These are phyloP conservation scores for Chironomus riparius DNA, from an alignment of 2,888 invertebrate species.

Conservation along the genomic window DNA sequence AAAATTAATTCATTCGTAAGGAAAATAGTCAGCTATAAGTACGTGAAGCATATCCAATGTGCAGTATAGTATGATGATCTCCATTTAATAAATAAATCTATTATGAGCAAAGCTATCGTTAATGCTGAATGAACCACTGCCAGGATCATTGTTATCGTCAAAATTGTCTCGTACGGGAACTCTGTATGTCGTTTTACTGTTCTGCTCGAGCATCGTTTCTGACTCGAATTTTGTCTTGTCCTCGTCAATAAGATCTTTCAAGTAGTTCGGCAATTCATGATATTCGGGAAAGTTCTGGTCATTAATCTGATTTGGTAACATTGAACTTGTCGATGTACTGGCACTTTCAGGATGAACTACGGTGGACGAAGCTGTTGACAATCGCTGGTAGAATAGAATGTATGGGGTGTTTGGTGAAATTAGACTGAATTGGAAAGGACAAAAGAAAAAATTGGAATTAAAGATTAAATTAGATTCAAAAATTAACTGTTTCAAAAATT, in stretches of 20 bases:
- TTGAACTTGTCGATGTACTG: not conserved
- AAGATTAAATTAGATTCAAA: not conserved
- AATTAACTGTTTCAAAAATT: no score
- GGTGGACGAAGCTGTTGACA: conserved; percentile 9
- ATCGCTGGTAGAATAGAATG: conserved; percentile 61
- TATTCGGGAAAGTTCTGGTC: conserved; percentile 29
- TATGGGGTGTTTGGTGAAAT: conserved; percentile 72
- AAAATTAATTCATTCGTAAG: not conserved
- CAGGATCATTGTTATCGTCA: not conserved
- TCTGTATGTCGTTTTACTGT: not conserved
- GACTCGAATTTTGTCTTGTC: conserved; percentile 37
- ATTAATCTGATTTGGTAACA: not conserved
- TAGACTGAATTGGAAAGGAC: conserved; percentile 36
- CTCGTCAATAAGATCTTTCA: conserved; percentile 38
- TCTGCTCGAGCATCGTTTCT: not conserved
- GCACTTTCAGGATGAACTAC: not conserved
- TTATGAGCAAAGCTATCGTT: not conserved
- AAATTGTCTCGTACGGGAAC: not conserved
- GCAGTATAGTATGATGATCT: not conserved
- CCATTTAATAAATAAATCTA: not conserved
- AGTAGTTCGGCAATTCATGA: conserved; percentile 39
- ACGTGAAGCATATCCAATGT: not conserved
- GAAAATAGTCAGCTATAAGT: not conserved
- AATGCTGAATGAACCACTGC: not conserved
- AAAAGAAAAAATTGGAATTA: not conserved